Evolutionary conservation across 2,113 vertebrate genomes (phyloP).

Genomic region (Petrocephalus zakoni): DNA sequence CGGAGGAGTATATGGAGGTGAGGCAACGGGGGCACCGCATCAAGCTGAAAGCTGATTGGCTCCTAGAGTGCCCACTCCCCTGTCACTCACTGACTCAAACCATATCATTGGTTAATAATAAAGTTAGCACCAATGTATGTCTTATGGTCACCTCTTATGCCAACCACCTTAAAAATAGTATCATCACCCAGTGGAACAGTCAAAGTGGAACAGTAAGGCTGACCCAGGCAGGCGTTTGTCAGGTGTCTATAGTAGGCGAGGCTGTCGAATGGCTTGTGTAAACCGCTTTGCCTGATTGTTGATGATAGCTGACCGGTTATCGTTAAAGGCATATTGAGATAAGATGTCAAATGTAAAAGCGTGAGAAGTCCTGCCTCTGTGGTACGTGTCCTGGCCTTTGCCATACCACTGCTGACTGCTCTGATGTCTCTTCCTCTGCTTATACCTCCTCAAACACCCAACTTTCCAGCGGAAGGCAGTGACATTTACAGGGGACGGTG

Average conservation of each 20-base stretch:
- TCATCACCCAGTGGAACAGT: not conserved
- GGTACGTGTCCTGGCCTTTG: too few relatives aligned
- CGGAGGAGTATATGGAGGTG: not conserved
- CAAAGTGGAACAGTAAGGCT: not conserved
- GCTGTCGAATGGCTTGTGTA: not conserved
- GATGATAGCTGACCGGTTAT: not conserved
- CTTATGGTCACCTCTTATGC: not conserved
- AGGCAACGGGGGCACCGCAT: not conserved
- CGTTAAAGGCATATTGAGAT: not conserved
- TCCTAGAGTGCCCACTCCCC: not conserved
- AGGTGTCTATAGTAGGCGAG: not conserved
- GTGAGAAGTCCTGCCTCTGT: not conserved
- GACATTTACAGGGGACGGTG: too few relatives aligned
- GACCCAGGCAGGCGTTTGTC: not conserved
- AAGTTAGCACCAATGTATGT: not conserved
- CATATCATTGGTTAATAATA: not conserved
- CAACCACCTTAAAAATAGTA: not conserved
- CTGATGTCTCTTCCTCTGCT: too few relatives aligned
- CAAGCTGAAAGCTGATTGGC: not conserved
- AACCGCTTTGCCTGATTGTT: not conserved
- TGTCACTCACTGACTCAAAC: not conserved
- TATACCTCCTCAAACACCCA: too few relatives aligned
- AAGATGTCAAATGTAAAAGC: not conserved
- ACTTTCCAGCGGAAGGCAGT: too few relatives aligned
- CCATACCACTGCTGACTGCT: too few relatives aligned